phyloP scores from a whole-genome alignment of 2,797 vertebrate genomes.

The Prionace glauca region DNA sequence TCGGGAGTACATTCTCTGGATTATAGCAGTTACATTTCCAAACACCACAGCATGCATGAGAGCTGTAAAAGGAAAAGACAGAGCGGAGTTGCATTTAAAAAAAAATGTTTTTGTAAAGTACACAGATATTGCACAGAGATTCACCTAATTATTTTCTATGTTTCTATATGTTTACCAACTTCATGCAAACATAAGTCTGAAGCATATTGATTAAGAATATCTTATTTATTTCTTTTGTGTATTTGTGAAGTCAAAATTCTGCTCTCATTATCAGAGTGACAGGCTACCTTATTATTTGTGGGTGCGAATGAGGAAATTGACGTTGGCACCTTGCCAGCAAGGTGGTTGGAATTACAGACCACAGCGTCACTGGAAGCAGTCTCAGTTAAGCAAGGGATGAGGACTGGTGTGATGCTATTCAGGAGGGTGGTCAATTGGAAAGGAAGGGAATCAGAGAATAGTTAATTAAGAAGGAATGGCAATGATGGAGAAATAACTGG shows the following conservation, averaged over 20 bases:
- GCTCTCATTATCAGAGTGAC: background rate
- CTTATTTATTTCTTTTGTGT: background rate
- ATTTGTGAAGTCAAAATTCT: background rate
- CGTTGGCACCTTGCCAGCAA: background rate
- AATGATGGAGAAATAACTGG: background rate
- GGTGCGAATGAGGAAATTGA: background rate
- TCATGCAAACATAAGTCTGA: background rate
- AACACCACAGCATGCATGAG: slow-evolving; percentile 52
- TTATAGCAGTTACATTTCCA: slow-evolving; percentile 51
- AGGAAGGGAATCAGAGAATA: background rate
- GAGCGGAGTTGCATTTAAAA: background rate
- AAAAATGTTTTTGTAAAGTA: too few relatives aligned
- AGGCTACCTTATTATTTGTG: background rate
- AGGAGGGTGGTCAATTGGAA: background rate
- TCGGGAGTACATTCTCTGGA: slow-evolving; percentile 51
- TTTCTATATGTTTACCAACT: background rate
- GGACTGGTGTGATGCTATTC: background rate
- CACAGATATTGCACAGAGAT: background rate
- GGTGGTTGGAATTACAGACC: background rate
- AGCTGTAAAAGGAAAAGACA: slow-evolving; percentile 40
- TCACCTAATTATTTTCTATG: background rate
- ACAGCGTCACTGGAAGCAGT: background rate
- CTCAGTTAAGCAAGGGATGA: background rate
- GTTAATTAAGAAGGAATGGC: background rate
- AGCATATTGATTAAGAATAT: background rate